A percentile compares a stretch with the other conserved stretches of the same genome.
These are phyloP conservation scores for Parnassius orleans DNA, from an alignment of 2,888 invertebrate species.

Conservation along the genomic window DNA sequence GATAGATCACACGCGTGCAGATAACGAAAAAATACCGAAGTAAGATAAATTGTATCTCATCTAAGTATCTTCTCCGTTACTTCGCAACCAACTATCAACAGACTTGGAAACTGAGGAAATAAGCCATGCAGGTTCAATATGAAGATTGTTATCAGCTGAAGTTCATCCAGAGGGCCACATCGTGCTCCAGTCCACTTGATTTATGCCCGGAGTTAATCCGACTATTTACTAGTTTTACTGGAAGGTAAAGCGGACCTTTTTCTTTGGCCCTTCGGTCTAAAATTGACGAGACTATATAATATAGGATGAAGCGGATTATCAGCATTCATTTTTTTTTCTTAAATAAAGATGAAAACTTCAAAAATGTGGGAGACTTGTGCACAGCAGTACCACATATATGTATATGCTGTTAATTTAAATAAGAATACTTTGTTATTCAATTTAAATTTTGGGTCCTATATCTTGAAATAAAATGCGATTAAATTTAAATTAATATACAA, in stretches of 20 bases:
- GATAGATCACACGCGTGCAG: background rate
- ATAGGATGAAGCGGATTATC: constrained; percentile 19
- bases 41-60: constrained; percentile 24
- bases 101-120: background rate
- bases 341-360: too few species aligned
- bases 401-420: too few species aligned
- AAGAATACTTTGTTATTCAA: too few species aligned
- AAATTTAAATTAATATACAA: too few species aligned
- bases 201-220: constrained; percentile 73
- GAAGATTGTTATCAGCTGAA: constrained; percentile 34
- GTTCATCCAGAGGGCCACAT: constrained; percentile 29
- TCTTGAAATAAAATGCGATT: too few species aligned
- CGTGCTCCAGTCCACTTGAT: constrained; percentile 51
- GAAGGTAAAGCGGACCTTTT: constrained; percentile 75
- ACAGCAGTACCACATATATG: too few species aligned
- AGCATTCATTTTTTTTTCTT: too few species aligned
- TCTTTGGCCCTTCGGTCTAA: constrained; percentile 57
- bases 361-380: too few species aligned
- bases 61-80: constrained; percentile 17
- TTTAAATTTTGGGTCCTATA: too few species aligned
- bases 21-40: constrained; percentile 19
- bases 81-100: constrained; percentile 2
- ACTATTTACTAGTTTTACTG: constrained; percentile 78
- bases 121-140: constrained; percentile 30
- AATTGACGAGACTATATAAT: constrained; percentile 29